Base-by-base conservation (phyloP, 2,888 invertebrate genomes). In the Heliconius cydno region DNA sequence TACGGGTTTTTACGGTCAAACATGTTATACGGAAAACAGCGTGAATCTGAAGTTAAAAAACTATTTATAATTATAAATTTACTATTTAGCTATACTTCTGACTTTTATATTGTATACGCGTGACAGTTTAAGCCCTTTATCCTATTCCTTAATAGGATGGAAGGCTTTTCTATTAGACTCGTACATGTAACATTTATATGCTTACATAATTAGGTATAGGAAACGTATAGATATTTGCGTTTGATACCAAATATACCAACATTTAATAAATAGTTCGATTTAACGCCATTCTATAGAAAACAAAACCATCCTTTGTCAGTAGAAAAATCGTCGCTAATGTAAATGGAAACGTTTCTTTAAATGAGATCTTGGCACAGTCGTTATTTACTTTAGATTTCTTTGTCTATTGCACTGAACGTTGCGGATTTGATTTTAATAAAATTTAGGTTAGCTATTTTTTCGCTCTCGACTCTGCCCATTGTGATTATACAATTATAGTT, bases 311-410 rank as follows among this genome's bases (percentile, higher is more conserved):
- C 25, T 46, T 46, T 46, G 70, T 70, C 13, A 25, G 41, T 41
- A 46, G 46, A 46, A 70, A 70, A 70, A 70, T 70, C 25, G n/a
- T 70, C 13, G 68, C 25, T 25, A 15, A 46, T 46, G 68, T 41
- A 70, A 70, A 70, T 70, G 46, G 70, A 41, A 70, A 70, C 25
- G 38, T 15, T 46, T 41, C 25, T 70, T 70, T 13, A 46, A 70
- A 70, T 70, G 70, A 70, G 46, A 70, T 70, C 70, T 70, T 70
- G 70, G 46, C 41, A 70, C 25, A 70, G 25, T 7, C 41, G 70
- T 13, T 70, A n/a, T 70, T 70, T 41, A 41, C 25, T 70, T 15
- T 70, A 25, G 41, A 13, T 46, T 70, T 46, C 25, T 46, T 70
- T 46, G 41, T 41, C 25, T 25, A 25, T 70, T 41, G 13, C 12